Conservation (phyloP, 2,797 vertebrate genomes). For the Chloroceryle amazona region DNA sequence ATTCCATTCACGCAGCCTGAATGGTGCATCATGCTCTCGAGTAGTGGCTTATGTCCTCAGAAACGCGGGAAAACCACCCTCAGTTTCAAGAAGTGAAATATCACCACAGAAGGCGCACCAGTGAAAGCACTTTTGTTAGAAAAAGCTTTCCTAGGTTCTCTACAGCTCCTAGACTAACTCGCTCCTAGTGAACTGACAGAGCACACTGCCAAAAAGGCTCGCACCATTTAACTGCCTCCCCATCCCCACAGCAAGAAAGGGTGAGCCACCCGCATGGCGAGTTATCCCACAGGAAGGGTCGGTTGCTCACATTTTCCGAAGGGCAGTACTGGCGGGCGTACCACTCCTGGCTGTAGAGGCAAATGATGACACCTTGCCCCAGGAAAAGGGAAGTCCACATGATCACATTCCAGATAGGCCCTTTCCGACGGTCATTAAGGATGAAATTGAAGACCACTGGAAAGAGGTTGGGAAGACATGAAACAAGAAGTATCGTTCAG, state of each 20-base stretch:
- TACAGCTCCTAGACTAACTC: not conserved
- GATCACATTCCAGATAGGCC: slow-evolving; percentile 95
- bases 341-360: slow-evolving; percentile 97
- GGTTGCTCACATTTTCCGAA: slow-evolving; percentile 85
- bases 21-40: not conserved
- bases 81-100: not conserved
- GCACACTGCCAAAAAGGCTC: not conserved
- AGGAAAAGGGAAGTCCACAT: slow-evolving; percentile 96
- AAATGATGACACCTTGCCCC: slow-evolving; percentile 92
- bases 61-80: not conserved
- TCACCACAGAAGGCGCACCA: not conserved
- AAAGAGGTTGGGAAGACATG: slow-evolving; percentile 29
- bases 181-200: not conserved
- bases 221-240: not conserved
- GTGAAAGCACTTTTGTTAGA: not conserved
- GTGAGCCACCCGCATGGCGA: accelerated
- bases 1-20: not conserved
- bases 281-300: not conserved
- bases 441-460: slow-evolving; percentile 96
- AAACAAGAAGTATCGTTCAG: not conserved
- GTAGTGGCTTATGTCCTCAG: not conserved
- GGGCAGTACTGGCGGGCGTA: slow-evolving; percentile 94
- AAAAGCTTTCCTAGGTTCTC: not conserved
- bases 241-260: not conserved
- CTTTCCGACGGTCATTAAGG: slow-evolving; percentile 92